Base-by-base conservation (phyloP, 23 tunicate genomes). In the Styela clava region DNA sequence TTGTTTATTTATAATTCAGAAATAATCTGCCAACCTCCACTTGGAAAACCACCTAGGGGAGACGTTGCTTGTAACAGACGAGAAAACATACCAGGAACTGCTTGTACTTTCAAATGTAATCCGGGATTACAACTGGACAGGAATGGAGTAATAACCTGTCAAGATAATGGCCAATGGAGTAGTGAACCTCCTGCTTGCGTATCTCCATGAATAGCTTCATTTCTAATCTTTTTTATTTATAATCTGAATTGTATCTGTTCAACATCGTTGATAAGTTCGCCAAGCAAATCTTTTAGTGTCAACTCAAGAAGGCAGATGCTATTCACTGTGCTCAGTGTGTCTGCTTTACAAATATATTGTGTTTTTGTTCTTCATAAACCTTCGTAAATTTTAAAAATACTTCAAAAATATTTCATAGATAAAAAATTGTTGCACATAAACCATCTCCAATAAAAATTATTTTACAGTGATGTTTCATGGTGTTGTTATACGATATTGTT, bases 151-250 rank as follows among this genome's bases (percentile, higher is more conserved):
- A 27, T 67, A 27, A 67, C 71, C 12, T 67, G 71, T 67, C 30
- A 27, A 25, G 71, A 67, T 29, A 28, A 67, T 18, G 91, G 91
- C 37, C 78, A 52, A 69, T 87, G 91, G 91, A 74, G 20, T 25
- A 86, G 86, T 20, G 79, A 32, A 67, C 65, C 82, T 24, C 86
- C 91, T 29, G 29, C 78, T 2, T 87, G 91, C 69, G 69, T 67
- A 18, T 25, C 71, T 44, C 9, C 9, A 44, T 44, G 12, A 44
- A 44, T 44, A 7, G 12, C 56, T 44, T 44, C 56, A 44, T 44
- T 44, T 44, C 12, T 44, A 5, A 44, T 44, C 56, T 44, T 44
- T 44, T 7, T n/a, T n/a, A n/a, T n/a, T n/a, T n/a, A n/a, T n/a
- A n/a, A n/a, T n/a, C n/a, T n/a, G n/a, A n/a, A n/a, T n/a, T n/a